Percentiles rank a stretch among this genome's conserved stretches.
These are phyloP conservation scores for Drosophila leontia DNA, from an alignment of 1,140 invertebrate genomes.

Conservation along the genomic window DNA sequence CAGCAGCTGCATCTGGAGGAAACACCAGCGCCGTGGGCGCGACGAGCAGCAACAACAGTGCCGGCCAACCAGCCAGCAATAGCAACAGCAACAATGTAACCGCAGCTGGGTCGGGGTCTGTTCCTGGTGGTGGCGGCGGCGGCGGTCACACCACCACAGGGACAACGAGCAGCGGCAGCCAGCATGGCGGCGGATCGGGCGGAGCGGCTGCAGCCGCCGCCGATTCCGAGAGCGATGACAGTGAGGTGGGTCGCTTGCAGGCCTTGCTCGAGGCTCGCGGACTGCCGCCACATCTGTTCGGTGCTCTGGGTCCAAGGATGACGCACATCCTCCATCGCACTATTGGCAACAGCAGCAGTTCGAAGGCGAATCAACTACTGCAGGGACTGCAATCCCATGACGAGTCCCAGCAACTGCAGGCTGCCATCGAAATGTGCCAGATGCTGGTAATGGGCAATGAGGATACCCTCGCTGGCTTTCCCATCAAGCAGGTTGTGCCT, in stretches of 20 bases:
- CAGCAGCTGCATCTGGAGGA: constrained; percentile 31
- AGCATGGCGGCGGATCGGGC: constrained; percentile 13
- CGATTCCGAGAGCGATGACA: constrained; percentile 91
- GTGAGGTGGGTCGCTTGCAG: constrained; percentile 94
- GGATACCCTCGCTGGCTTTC: constrained; percentile 98
- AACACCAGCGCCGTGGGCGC: constrained; percentile 70
- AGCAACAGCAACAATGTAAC: constrained; percentile 60
- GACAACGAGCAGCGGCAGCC: constrained; percentile 19
- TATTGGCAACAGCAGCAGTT: constrained; percentile 93
- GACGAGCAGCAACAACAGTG: constrained; percentile 54
- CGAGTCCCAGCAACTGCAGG: constrained; percentile 98
- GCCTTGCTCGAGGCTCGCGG: constrained; percentile 97
- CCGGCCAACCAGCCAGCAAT: constrained; percentile 57
- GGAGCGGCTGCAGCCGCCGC: constrained; percentile 70
- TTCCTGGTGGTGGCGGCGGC: constrained; percentile 29
- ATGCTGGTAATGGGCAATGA: constrained; percentile 99
- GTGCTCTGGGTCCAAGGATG: constrained; percentile 97
- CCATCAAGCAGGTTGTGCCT: constrained; percentile 98
- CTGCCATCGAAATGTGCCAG: constrained; percentile 99
- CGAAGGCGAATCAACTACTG: constrained; percentile 97
- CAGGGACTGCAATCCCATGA: constrained; percentile 97
- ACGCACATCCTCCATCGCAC: constrained; percentile 97
- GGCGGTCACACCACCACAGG: constrained; percentile 19
- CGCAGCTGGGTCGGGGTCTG: constrained; percentile 31
- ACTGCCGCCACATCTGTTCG: constrained; percentile 97